Evolutionary conservation across 2,113 vertebrate genomes (phyloP).

Genomic region (Mirza zaza): DNA sequence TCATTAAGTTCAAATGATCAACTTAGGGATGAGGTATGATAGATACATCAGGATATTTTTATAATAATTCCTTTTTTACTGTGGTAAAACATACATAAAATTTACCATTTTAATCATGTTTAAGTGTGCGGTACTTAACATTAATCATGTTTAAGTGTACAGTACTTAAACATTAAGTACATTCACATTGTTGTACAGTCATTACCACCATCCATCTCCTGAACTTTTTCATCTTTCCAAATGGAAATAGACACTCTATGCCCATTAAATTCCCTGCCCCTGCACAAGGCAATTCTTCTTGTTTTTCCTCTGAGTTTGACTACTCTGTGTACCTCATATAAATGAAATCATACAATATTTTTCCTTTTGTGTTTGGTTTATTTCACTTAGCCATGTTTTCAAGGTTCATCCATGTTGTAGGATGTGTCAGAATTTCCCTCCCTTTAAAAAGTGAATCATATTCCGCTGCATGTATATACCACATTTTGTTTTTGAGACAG

Average conservation of each 20-base stretch:
- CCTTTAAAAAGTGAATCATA: neutral
- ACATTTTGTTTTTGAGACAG: neutral
- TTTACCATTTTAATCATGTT: neutral
- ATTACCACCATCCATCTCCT: neutral
- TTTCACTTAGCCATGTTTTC: neutral
- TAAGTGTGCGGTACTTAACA: neutral
- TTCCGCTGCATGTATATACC: neutral
- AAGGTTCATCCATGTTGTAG: neutral
- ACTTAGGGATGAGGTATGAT: neutral
- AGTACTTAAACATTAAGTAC: neutral
- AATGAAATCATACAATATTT: neutral
- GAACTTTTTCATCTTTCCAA: neutral
- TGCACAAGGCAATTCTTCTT: neutral
- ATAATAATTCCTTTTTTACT: neutral
- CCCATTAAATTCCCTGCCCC: neutral
- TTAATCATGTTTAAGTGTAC: neutral
- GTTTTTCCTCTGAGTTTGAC: neutral
- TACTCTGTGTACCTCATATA: neutral
- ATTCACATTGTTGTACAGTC: neutral
- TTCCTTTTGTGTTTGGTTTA: neutral
- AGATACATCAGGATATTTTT: neutral
- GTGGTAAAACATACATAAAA: neutral
- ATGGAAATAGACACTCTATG: neutral
- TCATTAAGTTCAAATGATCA: slow-evolving; percentile 2
- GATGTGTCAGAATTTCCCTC: neutral